Evolutionary conservation across 2,113 vertebrate genomes (phyloP).

Genomic region (Heptranchias perlo): DNA sequence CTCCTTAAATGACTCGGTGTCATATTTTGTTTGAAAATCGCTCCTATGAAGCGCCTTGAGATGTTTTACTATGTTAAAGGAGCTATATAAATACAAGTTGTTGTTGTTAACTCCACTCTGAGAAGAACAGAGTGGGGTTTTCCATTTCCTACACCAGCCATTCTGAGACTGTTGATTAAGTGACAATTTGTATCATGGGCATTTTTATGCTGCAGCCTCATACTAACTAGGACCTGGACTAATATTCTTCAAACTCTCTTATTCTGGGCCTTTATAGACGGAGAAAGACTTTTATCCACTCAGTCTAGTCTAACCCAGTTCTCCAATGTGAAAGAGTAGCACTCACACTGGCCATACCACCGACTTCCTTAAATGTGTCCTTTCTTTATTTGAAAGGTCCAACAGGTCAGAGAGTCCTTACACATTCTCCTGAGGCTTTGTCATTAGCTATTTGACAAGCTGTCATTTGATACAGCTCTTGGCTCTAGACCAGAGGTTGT

Average conservation of each 20-base stretch:
- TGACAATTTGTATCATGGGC: neutral
- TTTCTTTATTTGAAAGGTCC: neutral
- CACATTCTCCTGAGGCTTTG: neutral
- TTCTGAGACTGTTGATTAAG: neutral
- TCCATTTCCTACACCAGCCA: neutral
- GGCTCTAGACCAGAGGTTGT: neutral
- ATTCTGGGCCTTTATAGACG: neutral
- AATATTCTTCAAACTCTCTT: neutral
- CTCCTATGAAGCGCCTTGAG: too few species aligned
- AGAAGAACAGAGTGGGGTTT: neutral
- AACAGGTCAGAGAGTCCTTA: neutral
- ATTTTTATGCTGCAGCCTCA: neutral
- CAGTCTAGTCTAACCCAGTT: neutral
- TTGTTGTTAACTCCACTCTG: neutral
- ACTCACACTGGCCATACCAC: too few species aligned
- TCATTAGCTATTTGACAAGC: neutral
- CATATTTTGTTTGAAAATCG: too few species aligned
- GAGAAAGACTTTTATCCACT: neutral
- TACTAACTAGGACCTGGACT: too few species aligned
- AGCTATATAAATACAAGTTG: too few species aligned
- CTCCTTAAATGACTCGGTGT: too few species aligned
- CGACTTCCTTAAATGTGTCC: neutral
- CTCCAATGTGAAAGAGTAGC: neutral
- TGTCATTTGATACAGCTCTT: neutral
- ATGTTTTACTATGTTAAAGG: too few species aligned